Base-by-base conservation (phyloP, 2,888 invertebrate genomes). In the Crossocerus cetratus region DNA sequence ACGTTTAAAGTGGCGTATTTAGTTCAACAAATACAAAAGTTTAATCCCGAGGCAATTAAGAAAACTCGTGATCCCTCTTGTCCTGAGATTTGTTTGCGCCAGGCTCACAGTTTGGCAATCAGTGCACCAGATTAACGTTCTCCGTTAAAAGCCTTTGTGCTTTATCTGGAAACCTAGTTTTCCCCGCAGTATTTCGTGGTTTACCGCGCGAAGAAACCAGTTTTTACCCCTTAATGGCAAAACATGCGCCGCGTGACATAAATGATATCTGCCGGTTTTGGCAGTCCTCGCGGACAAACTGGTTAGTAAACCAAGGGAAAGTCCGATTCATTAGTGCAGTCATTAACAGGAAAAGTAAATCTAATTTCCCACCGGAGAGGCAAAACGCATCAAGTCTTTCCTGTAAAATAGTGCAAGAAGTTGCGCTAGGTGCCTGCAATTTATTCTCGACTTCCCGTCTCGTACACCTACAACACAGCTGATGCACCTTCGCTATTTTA, bases 281-380 rank as follows among this genome's bases (percentile, higher is more conserved):
- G 45, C 18, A 32, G 21, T 56, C 23, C 57, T 23, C 3, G 3
- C 5, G 4, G 67, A 58, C 23, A 57, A 71, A 67, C 49, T 67
- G 45, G 62, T 67, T 71, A 54, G 23, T 32, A 44, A 71, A 58
- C 8, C 62, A 58, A 54, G 60, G 13, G 44, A 18, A 18, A 54
- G 56, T 18, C 58, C 4, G 65, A 42, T n/a, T 65, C 45, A 23
- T 55, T 65, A 59, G 43, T 18, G n/a, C 22, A 20, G n/a, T 43
- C 58, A 55, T 65, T 45, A 55, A 32, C 8, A 32, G 32, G 32
- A 32, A 32, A 32, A 32, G 32, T 32, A 32, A 32, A 32, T 32
- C 8, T 49, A 14, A 49, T 49, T 49, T 16, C n/a, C 49, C 49
- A 49, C 5, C 49, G 49, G 16, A n/a, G 49, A 49, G 16, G 16